phyloP scores from a whole-genome alignment of 37 sponge, comb jelly and placozoan species.

The Diacarnus erythraeanus region DNA sequence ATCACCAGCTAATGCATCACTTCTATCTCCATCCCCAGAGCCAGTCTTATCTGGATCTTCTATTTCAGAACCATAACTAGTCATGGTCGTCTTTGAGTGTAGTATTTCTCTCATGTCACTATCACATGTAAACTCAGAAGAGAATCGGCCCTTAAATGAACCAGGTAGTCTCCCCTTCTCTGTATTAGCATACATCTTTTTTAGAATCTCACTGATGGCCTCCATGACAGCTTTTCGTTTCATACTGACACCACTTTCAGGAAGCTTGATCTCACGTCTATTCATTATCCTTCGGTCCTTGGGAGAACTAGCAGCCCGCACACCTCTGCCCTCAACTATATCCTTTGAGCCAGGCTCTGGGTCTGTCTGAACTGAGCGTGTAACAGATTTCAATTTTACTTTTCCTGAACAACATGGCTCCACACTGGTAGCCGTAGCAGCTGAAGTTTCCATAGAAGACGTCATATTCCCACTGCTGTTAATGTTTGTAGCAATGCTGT shows the following conservation, averaged over 20 bases:
- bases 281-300: background rate
- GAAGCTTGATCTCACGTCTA: slow-evolving; percentile 14
- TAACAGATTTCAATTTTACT: background rate
- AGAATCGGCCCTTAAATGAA: slow-evolving; percentile 68
- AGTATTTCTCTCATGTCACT: slow-evolving; percentile 64
- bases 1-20: background rate
- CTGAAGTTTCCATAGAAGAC: background rate
- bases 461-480: background rate
- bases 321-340: background rate
- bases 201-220: slow-evolving; percentile 67
- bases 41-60: slow-evolving; percentile 9
- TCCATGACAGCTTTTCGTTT: slow-evolving; percentile 76
- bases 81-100: slow-evolving; percentile 68
- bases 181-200: slow-evolving; percentile 69
- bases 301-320: background rate
- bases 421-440: too few species aligned
- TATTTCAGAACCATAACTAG: slow-evolving; percentile 30
- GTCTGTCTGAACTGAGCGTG: slow-evolving; percentile 29
- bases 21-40: background rate
- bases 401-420: too few species aligned
- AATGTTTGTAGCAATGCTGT: background rate
- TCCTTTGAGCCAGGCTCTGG: background rate
- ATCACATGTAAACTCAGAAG: slow-evolving; percentile 73
- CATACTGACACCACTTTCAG: slow-evolving; percentile 62
- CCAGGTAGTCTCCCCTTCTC: slow-evolving; percentile 64